Base-by-base conservation (phyloP, 1,140 invertebrate species). In the Xylocopa sonorina region DNA sequence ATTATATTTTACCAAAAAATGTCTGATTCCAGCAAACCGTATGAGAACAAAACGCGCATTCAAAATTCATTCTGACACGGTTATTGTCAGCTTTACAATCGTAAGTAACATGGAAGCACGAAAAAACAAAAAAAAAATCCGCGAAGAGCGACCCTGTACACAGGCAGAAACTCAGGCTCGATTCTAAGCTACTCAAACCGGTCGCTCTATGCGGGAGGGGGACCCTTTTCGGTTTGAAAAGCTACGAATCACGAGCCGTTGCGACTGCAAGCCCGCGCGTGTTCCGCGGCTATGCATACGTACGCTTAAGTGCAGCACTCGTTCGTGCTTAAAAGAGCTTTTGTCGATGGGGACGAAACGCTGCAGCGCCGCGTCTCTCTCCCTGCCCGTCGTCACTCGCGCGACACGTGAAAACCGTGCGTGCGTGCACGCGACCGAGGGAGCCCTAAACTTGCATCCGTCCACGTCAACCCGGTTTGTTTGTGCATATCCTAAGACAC, bases 311-410 rank as follows among this genome's bases (percentile, higher is more conserved):
- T 75, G 64, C 66, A 27, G 75, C 57, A 71, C 76, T 83, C 76
- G 64, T 69, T 79, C 60, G 38, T 68, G 58, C 74, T 82, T 66
- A 84, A 84, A 84, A 80, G 53, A 84, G 76, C 77, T 83, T 84
- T 84, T 84, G 81, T 84, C 34, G 63, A 71, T 72, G 64, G 76
- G 50, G 67, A 69, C 62, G 72, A 51, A 68, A 72, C 48, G 55
- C 51, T 41, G 71, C 68, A n/a, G n/a, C 55, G 60, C 58, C 18
- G n/a, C n/a, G n/a, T n/a, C n/a, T n/a, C n/a, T n/a, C 12, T 16
- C 18, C 16, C 48, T n/a, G 21, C 41, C 55, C 24, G 46, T 32
- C 43, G 41, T n/a, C 63, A 67, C 73, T 78, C 43, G 62, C 50
- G 9, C 38, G 53, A 67, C 53, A 73, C 60, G 50, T 53, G 51